phyloP scores from a whole-genome alignment of 1,140 invertebrate species.

The Aplysia californica region DNA sequence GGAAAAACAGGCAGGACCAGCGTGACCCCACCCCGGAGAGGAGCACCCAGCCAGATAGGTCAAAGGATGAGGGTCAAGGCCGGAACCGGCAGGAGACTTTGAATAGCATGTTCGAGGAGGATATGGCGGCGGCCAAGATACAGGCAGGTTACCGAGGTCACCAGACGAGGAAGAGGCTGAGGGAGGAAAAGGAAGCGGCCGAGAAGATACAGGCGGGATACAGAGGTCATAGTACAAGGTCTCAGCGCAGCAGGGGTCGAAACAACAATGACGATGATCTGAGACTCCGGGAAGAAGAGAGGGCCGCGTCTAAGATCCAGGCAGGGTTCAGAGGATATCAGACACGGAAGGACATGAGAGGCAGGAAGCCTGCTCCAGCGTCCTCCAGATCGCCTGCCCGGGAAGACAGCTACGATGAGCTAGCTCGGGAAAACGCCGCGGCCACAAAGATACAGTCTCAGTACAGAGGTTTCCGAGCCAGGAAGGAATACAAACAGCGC shows the following conservation, averaged over 20 bases:
- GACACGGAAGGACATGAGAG: conserved; percentile 38
- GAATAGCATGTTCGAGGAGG: neutral
- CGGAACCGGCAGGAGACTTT: neutral
- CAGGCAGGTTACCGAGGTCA: conserved; percentile 67
- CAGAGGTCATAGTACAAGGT: neutral
- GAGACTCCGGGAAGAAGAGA: conserved; percentile 22
- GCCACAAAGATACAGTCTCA: conserved; percentile 82
- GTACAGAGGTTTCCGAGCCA: conserved; percentile 77
- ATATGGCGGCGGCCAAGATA: conserved; percentile 76
- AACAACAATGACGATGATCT: too few relatives aligned
- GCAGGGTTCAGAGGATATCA: conserved; percentile 50
- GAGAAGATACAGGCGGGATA: neutral
- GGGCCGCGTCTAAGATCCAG: conserved; percentile 80
- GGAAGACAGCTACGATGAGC: neutral
- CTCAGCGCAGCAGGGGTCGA: neutral
- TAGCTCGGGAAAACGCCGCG: conserved; percentile 60
- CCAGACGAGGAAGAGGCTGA: conserved; percentile 36
- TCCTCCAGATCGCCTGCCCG: neutral
- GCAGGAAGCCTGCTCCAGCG: conserved; percentile 34
- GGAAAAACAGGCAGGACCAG: neutral
- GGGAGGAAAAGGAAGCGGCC: conserved; percentile 39
- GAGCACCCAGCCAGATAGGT: too few relatives aligned
- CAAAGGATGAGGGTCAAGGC: too few relatives aligned
- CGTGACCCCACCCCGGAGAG: too few relatives aligned
- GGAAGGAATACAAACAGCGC: conserved; percentile 77